phyloP scores from a whole-genome alignment of 2,797 vertebrate species.

The Rhodeus uyekii region DNA sequence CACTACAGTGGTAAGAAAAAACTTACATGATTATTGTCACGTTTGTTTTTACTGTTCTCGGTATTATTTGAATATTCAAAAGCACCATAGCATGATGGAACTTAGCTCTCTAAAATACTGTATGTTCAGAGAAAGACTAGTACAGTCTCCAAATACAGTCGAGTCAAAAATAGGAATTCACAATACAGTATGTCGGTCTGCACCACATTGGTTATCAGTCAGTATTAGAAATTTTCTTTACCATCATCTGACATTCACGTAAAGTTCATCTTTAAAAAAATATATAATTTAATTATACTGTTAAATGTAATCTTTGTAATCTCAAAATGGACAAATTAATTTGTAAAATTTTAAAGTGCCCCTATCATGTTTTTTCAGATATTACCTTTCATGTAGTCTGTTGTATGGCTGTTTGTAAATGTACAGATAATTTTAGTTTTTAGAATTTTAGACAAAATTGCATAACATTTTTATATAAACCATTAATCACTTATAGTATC shows the following conservation, averaged over 20 bases:
- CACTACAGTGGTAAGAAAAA: conserved; percentile 28
- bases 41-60: neutral
- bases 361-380: neutral
- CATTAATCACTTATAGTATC: neutral
- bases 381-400: neutral
- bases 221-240: neutral
- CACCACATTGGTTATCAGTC: neutral
- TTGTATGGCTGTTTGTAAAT: neutral
- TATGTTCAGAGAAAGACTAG: neutral
- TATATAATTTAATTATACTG: neutral
- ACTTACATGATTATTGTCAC: neutral
- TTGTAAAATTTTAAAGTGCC: neutral
- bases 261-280: neutral
- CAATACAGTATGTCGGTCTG: no score
- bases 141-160: neutral
- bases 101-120: neutral
- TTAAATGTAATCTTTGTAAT: neutral
- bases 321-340: neutral
- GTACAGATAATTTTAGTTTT: neutral
- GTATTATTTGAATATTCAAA: neutral
- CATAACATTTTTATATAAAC: neutral
- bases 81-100: neutral
- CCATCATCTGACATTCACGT: neutral
- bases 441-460: neutral
- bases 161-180: neutral